phyloP scores from a whole-genome alignment of 2,888 invertebrate species.

The Taenaris catops region DNA sequence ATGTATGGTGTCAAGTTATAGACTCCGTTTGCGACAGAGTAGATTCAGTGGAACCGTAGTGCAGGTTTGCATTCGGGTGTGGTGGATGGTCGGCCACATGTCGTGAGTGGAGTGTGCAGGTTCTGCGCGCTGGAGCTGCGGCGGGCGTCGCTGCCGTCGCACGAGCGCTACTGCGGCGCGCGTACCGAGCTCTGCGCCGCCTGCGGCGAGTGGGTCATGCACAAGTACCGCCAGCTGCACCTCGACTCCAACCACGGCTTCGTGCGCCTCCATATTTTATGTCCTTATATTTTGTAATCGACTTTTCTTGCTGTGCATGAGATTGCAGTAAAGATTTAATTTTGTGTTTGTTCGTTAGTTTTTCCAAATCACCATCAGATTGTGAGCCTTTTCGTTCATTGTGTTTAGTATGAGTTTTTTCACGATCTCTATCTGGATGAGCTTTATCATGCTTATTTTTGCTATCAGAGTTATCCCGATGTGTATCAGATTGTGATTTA shows the following conservation, averaged over 20 bases:
- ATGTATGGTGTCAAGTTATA: too few relatives aligned
- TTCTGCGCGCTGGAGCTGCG: constrained; percentile 83
- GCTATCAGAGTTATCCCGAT: background rate
- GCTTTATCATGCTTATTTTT: background rate
- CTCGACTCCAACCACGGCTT: constrained; percentile 84
- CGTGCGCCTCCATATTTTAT: constrained; percentile 76
- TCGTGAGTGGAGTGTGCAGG: constrained; percentile 26
- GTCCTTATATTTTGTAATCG: too few relatives aligned
- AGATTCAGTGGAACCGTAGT: background rate
- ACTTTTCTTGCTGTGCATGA: too few relatives aligned
- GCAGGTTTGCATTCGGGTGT: background rate
- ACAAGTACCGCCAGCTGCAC: constrained; percentile 82
- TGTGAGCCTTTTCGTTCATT: background rate
- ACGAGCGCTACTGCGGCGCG: constrained; percentile 85
- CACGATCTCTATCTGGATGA: background rate
- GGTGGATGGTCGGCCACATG: background rate
- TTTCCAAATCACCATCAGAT: background rate
- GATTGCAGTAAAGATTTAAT: too few relatives aligned
- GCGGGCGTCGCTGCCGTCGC: constrained; percentile 78
- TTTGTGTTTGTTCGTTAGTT: too few relatives aligned
- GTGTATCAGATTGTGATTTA: constrained; percentile 2
- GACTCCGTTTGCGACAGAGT: too few relatives aligned
- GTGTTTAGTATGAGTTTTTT: constrained; percentile 1
- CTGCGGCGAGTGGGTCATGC: constrained; percentile 85
- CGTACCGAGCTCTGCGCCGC: constrained; percentile 84